Percentiles rank a stretch among this genome's conserved stretches.
These are phyloP conservation scores for Tenrec ecaudatus DNA, from an alignment of 2,113 vertebrate species.

Conservation along the genomic window DNA sequence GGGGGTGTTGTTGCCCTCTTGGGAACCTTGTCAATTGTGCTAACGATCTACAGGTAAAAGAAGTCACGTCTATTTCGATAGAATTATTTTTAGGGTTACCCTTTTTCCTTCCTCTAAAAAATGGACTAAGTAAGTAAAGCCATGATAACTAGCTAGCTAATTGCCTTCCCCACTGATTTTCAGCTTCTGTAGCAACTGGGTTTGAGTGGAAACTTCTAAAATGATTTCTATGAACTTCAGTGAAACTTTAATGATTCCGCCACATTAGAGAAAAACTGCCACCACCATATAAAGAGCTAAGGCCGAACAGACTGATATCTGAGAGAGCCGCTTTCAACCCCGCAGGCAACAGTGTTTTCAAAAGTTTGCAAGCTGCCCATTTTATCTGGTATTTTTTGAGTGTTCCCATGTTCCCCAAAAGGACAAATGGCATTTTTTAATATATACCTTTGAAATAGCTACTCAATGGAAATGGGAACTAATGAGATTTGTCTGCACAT, in stretches of 20 bases:
- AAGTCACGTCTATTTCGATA: slow-evolving; percentile 68
- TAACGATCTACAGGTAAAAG: slow-evolving; percentile 63
- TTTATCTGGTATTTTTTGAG: slow-evolving; percentile 80
- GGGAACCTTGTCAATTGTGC: slow-evolving; percentile 56
- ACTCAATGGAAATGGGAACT: slow-evolving; percentile 75
- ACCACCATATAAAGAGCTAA: slow-evolving; percentile 72
- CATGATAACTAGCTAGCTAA: slow-evolving; percentile 79
- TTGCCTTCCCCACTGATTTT: slow-evolving; percentile 77
- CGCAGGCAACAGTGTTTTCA: slow-evolving; percentile 78
- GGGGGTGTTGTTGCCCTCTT: slow-evolving; percentile 46
- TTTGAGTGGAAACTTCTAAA: slow-evolving; percentile 76
- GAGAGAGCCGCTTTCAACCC: slow-evolving; percentile 77
- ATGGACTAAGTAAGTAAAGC: slow-evolving; percentile 72
- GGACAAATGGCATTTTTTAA: slow-evolving; percentile 67
- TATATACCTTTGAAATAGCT: slow-evolving; percentile 73
- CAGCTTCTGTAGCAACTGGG: slow-evolving; percentile 65
- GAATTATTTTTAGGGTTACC: slow-evolving; percentile 78
- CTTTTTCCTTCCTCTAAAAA: slow-evolving; percentile 70
- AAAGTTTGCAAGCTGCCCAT: slow-evolving; percentile 79
- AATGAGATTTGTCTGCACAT: slow-evolving; percentile 76
- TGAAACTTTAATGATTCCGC: slow-evolving; percentile 78
- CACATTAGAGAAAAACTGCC: slow-evolving; percentile 76
- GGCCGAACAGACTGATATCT: slow-evolving; percentile 62
- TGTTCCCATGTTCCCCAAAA: slow-evolving; percentile 72
- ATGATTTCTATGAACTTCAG: slow-evolving; percentile 79